These are phyloP conservation scores for Drosophila suzukii DNA, from an alignment of 1,140 invertebrate species.

Conservation along the genomic window DNA sequence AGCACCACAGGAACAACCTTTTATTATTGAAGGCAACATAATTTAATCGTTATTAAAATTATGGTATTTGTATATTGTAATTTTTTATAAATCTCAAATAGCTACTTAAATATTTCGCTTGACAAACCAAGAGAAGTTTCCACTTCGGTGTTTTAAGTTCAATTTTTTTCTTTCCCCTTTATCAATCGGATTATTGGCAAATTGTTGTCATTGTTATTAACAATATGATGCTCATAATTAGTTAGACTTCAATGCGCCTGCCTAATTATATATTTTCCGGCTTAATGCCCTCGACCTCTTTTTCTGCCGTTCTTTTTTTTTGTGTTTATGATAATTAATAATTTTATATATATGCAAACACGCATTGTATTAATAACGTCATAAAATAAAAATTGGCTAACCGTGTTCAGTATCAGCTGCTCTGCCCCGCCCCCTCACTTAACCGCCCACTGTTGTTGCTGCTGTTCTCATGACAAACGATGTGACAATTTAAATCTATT, in stretches of 20 bases:
- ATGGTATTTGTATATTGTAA: too few relatives aligned
- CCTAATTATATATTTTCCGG: slow-evolving; percentile 46
- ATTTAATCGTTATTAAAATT: too few relatives aligned
- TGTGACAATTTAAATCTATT: slow-evolving; percentile 81
- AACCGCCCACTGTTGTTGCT: background rate
- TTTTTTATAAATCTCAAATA: too few relatives aligned
- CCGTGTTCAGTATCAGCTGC: slow-evolving; percentile 27
- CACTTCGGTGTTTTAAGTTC: background rate
- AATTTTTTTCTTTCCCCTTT: slow-evolving; percentile 3
- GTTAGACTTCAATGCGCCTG: slow-evolving; percentile 29
- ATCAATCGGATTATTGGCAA: slow-evolving; percentile 44
- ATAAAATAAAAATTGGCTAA: slow-evolving; percentile 30
- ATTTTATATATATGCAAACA: slow-evolving; percentile 25
- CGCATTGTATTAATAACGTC: slow-evolving; percentile 48
- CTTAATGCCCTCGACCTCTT: background rate
- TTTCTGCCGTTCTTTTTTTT: slow-evolving; percentile 2
- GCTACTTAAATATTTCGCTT: background rate
- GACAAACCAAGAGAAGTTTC: background rate
- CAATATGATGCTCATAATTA: slow-evolving; percentile 54
- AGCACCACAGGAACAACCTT: too few relatives aligned
- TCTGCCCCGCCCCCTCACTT: background rate
- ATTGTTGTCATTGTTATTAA: slow-evolving; percentile 45
- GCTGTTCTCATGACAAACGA: slow-evolving; percentile 69
- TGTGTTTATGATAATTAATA: slow-evolving; percentile 42
- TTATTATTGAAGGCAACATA: too few relatives aligned